Evolutionary conservation across 2,113 vertebrate species (phyloP).

Genomic region (Calypte anna): DNA sequence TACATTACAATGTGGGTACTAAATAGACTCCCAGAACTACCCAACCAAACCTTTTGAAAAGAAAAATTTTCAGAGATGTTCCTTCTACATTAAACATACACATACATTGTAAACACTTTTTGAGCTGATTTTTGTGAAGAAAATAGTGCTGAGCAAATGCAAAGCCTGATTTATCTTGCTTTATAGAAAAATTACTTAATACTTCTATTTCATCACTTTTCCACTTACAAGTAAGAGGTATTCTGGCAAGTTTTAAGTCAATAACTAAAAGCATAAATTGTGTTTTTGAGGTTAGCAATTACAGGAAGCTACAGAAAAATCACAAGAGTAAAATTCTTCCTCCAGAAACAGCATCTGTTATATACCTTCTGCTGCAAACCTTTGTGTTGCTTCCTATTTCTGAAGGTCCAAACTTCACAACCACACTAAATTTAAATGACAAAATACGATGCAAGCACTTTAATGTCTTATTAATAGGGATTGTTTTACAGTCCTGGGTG

Average conservation of each 20-base stretch:
- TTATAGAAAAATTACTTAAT: background rate
- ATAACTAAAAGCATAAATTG: constrained; percentile 34
- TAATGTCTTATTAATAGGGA: background rate
- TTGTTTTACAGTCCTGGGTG: background rate
- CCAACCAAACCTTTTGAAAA: background rate
- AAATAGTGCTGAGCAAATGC: background rate
- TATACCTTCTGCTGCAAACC: background rate
- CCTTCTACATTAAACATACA: background rate
- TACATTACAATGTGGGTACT: background rate
- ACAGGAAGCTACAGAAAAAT: constrained; percentile 17
- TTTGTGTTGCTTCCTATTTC: accelerated
- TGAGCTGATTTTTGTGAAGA: background rate
- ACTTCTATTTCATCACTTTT: background rate
- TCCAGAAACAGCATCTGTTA: constrained; percentile 21
- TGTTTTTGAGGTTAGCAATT: constrained; percentile 54
- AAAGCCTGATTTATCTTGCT: background rate
- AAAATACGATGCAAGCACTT: background rate
- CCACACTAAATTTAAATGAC: background rate
- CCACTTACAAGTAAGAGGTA: background rate
- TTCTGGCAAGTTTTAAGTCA: background rate
- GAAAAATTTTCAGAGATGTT: background rate
- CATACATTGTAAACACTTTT: background rate
- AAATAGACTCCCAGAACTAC: background rate
- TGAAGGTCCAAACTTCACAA: background rate
- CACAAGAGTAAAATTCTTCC: constrained; percentile 5